Conservation (phyloP, 2,888 invertebrate genomes). For the Lomographa bimaculata region DNA sequence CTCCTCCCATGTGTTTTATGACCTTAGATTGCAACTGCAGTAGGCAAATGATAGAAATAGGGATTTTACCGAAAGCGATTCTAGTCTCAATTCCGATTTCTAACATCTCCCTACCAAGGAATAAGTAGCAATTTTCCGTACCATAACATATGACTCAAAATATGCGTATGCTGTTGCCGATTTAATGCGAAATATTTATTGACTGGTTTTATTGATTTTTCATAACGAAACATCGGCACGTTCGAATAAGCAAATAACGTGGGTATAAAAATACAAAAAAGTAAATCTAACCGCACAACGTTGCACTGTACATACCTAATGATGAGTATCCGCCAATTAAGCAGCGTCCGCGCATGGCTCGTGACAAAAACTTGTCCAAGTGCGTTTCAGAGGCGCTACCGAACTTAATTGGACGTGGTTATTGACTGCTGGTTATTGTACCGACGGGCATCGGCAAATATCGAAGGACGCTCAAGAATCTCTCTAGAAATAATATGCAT, state of each 20-base stretch:
- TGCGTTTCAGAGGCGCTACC: slow-evolving; percentile 72
- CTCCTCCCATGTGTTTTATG: slow-evolving; percentile 16
- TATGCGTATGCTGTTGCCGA: slow-evolving; percentile 9
- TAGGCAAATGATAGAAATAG: slow-evolving; percentile 11
- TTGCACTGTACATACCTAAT: slow-evolving; percentile 60
- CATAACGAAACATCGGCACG: slow-evolving; percentile 3
- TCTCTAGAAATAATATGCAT: slow-evolving; percentile 26
- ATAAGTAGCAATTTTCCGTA: slow-evolving; percentile 14
- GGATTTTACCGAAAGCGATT: slow-evolving; percentile 5
- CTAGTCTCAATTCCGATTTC: slow-evolving; percentile 8
- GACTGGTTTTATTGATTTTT: slow-evolving; percentile 5
- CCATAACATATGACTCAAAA: slow-evolving; percentile 13
- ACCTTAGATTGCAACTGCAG: slow-evolving; percentile 15
- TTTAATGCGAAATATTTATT: no score
- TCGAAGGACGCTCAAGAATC: slow-evolving; percentile 57
- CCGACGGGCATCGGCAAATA: slow-evolving; percentile 53
- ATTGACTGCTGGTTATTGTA: slow-evolving; percentile 64
- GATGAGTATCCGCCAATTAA: slow-evolving; percentile 78
- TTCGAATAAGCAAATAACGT: slow-evolving; percentile 13
- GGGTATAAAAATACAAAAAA: slow-evolving; percentile 15
- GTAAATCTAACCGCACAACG: slow-evolving; percentile 36
- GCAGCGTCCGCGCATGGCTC: slow-evolving; percentile 43
- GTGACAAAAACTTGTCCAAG: slow-evolving; percentile 74
- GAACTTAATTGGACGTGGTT: slow-evolving; percentile 77
- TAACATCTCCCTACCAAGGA: background rate